Evolutionary conservation across 2,113 vertebrate genomes (phyloP).

Genomic region (Protobothrops flavoviridis): DNA sequence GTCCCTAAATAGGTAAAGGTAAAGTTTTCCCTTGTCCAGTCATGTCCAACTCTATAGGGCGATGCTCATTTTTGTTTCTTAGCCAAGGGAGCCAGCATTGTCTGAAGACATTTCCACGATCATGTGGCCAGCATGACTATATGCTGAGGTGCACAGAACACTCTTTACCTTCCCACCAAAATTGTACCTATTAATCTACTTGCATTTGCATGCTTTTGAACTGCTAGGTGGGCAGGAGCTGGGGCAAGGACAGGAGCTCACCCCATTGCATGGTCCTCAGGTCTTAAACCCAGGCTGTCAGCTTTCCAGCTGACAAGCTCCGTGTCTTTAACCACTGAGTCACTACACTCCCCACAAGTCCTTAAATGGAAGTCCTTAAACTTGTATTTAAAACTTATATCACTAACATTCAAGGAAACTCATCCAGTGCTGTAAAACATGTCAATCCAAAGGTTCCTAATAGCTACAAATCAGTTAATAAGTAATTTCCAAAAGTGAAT

Average conservation of each 20-base stretch:
- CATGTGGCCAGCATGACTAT: neutral
- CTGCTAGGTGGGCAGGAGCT: neutral
- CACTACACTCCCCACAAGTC: neutral
- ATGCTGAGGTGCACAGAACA: neutral
- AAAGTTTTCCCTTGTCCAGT: neutral
- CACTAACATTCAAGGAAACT: neutral
- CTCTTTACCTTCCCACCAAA: neutral
- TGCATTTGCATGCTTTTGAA: neutral
- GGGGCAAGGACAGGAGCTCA: neutral
- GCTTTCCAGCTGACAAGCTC: neutral
- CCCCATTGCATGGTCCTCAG: neutral
- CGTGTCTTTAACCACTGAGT: neutral
- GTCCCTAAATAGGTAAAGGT: neutral
- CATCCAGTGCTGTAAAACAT: neutral
- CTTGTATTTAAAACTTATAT: neutral
- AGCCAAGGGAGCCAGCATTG: neutral
- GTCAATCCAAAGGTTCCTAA: neutral
- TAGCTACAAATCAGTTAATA: neutral
- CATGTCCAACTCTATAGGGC: neutral
- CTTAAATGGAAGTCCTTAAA: neutral
- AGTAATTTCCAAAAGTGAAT: neutral
- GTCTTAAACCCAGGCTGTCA: neutral
- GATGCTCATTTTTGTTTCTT: neutral
- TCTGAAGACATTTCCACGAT: neutral
- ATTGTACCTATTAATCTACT: neutral